Evolutionary conservation across 92 coral and sea anemone genomes (phyloP).

Genomic region (Paramuricea clavata): DNA sequence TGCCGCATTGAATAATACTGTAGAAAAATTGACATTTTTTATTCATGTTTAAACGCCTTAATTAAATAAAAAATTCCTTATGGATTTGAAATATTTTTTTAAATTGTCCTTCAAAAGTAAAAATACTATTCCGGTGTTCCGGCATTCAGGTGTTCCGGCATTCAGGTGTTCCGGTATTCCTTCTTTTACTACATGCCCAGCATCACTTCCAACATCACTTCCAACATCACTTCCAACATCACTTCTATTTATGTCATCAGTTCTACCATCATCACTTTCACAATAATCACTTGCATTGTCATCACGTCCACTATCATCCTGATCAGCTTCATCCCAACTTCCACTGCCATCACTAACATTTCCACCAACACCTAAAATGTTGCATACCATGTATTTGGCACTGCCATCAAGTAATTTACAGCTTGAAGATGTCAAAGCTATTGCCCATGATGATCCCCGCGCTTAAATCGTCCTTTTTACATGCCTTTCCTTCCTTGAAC

Average conservation of each 20-base stretch:
- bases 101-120: too few relatives aligned
- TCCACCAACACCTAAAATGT: conserved; percentile 18
- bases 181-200: too few relatives aligned
- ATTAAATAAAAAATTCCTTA: too few relatives aligned
- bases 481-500: conserved; percentile 19
- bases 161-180: too few relatives aligned
- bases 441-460: conserved; percentile 3
- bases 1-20: too few relatives aligned
- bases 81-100: too few relatives aligned
- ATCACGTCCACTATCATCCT: neutral
- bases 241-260: neutral
- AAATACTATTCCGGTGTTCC: too few relatives aligned
- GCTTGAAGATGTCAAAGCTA: conserved; percentile 18
- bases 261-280: neutral
- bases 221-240: neutral
- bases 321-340: neutral
- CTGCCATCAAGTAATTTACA: conserved; percentile 38
- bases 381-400: conserved; percentile 10
- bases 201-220: conserved; percentile 9
- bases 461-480: conserved; percentile 34
- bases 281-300: neutral
- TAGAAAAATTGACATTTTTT: too few relatives aligned
- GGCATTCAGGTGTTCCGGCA: too few relatives aligned
- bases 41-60: too few relatives aligned
- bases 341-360: conserved; percentile 22